Evolutionary conservation across 2,797 vertebrate species (phyloP).

Genomic region (Uromys caudimaculatus): DNA sequence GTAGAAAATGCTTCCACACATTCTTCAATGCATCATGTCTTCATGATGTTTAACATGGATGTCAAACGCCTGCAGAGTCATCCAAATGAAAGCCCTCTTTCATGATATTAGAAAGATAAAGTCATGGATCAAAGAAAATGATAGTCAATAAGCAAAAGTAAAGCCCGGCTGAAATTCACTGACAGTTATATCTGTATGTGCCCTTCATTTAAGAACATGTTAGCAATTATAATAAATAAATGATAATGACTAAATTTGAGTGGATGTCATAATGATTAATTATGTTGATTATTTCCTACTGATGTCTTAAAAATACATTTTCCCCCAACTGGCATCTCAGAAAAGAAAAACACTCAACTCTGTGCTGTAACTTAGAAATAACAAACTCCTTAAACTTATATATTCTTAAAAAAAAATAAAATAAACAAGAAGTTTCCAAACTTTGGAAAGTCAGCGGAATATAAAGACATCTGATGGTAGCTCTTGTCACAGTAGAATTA

Average conservation of each 20-base stretch:
- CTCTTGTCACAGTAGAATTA: not conserved
- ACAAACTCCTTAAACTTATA: slow-evolving; percentile 64
- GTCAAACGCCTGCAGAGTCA: not conserved
- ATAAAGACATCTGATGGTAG: slow-evolving; percentile 48
- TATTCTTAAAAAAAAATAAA: slow-evolving; percentile 12
- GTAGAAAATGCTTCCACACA: not conserved
- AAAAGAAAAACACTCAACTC: slow-evolving; percentile 33
- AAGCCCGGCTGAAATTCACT: slow-evolving; percentile 1
- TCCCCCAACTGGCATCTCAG: slow-evolving; percentile 30
- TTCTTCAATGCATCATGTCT: not conserved
- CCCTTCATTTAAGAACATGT: slow-evolving; percentile 48
- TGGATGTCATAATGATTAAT: slow-evolving; percentile 67
- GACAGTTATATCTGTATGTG: not conserved
- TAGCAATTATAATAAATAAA: slow-evolving; percentile 56
- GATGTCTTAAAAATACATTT: slow-evolving; percentile 20
- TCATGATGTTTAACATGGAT: not conserved
- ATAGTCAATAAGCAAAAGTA: slow-evolving; percentile 12
- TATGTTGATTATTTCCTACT: slow-evolving; percentile 57
- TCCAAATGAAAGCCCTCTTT: not conserved
- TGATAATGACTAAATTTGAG: slow-evolving; percentile 44
- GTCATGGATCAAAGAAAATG: not conserved
- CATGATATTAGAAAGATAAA: not conserved
- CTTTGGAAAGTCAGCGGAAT: slow-evolving; percentile 54
- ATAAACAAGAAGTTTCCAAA: slow-evolving; percentile 77
- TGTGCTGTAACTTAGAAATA: slow-evolving; percentile 49